These are phyloP conservation scores for Maccullochella peelii DNA, from an alignment of 2,113 vertebrate species.

Conservation along the genomic window DNA sequence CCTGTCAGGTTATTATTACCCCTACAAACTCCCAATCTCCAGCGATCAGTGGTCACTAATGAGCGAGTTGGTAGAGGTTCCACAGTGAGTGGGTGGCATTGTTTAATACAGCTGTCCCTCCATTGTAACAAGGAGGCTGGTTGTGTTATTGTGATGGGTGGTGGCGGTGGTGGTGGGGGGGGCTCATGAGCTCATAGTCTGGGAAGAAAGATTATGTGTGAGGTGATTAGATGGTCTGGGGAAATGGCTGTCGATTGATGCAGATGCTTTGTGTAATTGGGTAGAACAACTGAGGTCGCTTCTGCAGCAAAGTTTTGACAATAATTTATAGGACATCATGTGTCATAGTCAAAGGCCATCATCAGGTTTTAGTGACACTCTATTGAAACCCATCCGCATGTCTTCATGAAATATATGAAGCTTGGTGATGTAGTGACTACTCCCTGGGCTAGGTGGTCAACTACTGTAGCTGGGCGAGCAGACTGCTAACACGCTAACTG, in stretches of 20 bases:
- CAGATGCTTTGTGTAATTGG: constrained; percentile 33
- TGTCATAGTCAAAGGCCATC: not conserved
- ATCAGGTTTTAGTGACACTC: not conserved
- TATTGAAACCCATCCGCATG: not conserved
- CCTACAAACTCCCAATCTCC: constrained; percentile 54
- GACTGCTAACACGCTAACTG: not conserved
- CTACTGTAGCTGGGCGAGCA: not conserved
- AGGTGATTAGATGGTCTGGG: constrained; percentile 19
- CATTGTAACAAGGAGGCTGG: constrained; percentile 66
- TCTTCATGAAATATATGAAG: not conserved
- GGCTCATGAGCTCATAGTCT: constrained; percentile 36
- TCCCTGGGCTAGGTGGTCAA: not conserved
- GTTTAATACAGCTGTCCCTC: constrained; percentile 81
- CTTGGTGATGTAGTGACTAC: too few relatives aligned
- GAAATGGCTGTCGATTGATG: constrained; percentile 18
- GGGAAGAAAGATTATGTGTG: constrained; percentile 34
- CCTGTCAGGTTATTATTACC: constrained; percentile 65
- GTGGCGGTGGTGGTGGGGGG: not conserved
- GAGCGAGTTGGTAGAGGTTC: constrained; percentile 30
- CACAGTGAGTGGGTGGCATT: constrained; percentile 79
- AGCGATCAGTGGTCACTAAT: constrained; percentile 63
- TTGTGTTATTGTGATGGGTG: constrained; percentile 18
- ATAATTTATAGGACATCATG: not conserved
- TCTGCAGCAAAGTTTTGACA: constrained; percentile 18
- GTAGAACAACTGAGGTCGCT: not conserved